Conservation (phyloP, 2,797 vertebrate species). For the Ctenopoma kingsleyae region DNA sequence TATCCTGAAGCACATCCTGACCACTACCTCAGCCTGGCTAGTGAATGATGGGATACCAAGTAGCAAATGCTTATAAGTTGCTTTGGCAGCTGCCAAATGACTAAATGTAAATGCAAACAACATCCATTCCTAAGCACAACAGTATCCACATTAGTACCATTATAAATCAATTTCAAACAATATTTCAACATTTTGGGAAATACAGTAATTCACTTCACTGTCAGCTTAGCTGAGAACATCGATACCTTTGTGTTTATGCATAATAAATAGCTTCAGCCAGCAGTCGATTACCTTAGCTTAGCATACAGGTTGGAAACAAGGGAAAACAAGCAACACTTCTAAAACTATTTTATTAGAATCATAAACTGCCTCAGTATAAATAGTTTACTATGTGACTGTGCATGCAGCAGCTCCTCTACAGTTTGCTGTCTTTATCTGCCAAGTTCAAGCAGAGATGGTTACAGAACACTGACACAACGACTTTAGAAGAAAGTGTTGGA, state of each 20-base stretch:
- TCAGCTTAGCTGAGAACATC: slow-evolving; percentile 1
- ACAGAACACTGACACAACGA: no score
- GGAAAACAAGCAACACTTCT: not conserved
- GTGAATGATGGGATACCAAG: slow-evolving; percentile 24
- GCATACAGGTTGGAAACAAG: not conserved
- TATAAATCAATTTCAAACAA: not conserved
- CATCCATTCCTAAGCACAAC: slow-evolving; percentile 15
- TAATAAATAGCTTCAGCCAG: not conserved
- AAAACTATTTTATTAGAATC: no score
- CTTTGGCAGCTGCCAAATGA: no score
- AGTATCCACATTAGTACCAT: not conserved
- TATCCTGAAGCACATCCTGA: slow-evolving; percentile 43
- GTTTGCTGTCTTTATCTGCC: no score
- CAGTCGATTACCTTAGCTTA: not conserved
- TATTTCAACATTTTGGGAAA: not conserved
- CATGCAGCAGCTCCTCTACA: no score
- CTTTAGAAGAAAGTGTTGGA: no score
- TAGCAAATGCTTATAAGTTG: not conserved
- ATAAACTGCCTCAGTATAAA: no score
- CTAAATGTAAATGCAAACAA: not conserved
- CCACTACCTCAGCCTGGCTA: slow-evolving; percentile 21
- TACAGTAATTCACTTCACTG: not conserved
- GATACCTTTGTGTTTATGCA: not conserved
- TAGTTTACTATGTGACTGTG: no score
- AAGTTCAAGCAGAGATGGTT: no score